These are phyloP conservation scores for Aphidius ervi DNA, from an alignment of 1,140 invertebrate species.

Conservation along the genomic window DNA sequence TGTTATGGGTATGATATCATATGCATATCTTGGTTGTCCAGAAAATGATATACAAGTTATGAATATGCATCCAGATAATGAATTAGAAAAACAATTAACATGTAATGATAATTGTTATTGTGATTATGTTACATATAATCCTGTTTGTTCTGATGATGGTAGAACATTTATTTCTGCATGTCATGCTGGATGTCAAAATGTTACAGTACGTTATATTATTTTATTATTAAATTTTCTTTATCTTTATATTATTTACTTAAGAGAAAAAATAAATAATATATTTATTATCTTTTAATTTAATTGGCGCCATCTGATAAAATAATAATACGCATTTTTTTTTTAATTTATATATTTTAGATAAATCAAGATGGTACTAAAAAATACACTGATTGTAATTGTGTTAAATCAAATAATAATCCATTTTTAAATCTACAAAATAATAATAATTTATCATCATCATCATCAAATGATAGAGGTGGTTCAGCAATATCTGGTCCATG, in stretches of 20 bases:
- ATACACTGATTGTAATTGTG: constrained; percentile 58
- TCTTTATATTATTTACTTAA: background rate
- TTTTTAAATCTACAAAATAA: background rate
- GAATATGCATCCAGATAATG: constrained; percentile 44
- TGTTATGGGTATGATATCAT: constrained; percentile 61
- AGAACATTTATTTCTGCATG: constrained; percentile 67
- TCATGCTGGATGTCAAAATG: constrained; percentile 61
- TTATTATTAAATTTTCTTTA: background rate
- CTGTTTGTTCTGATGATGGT: constrained; percentile 61
- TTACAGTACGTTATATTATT: constrained; percentile 35
- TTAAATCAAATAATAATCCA: constrained; percentile 32
- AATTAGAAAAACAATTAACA: constrained; percentile 48
- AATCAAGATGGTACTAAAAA: constrained; percentile 34
- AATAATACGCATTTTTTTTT: background rate
- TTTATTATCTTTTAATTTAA: constrained; percentile 12
- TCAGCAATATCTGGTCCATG: constrained; percentile 61
- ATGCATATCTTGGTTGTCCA: constrained; percentile 67
- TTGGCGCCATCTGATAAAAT: background rate
- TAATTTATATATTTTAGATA: constrained; percentile 25
- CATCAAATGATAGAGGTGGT: constrained; percentile 36
- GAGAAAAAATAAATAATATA: background rate
- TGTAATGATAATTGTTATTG: constrained; percentile 65
- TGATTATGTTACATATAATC: constrained; percentile 65
- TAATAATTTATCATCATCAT: constrained; percentile 27
- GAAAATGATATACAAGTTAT: constrained; percentile 54